phyloP scores from a whole-genome alignment of 2,888 invertebrate species.

The Schizotus pectinicornis region DNA sequence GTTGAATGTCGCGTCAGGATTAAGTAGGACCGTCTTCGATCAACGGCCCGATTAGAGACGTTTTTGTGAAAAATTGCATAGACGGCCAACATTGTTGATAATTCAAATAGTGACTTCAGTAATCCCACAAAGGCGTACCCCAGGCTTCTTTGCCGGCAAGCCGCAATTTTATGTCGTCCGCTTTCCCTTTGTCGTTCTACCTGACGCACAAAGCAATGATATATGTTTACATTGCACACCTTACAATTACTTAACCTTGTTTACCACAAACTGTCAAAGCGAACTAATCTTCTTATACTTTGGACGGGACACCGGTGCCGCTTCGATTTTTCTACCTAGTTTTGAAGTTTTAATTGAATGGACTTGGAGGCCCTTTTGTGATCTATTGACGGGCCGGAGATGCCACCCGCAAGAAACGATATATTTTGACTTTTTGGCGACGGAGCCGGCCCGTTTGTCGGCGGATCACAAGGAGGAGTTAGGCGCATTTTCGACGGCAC shows the following conservation, averaged over 20 bases:
- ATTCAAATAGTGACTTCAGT: not conserved
- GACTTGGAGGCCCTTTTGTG: slow-evolving; percentile 17
- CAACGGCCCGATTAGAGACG: not conserved
- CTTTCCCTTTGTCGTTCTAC: slow-evolving; percentile 33
- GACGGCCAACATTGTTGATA: not conserved
- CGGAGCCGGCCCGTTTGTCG: slow-evolving; percentile 46
- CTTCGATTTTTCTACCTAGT: slow-evolving; percentile 30
- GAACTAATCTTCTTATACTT: slow-evolving; percentile 55
- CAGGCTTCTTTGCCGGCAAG: slow-evolving; percentile 13
- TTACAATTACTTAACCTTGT: slow-evolving; percentile 57
- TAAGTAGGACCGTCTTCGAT: not conserved
- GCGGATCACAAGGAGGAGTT: slow-evolving; percentile 36
- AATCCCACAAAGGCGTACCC: slow-evolving; percentile 10
- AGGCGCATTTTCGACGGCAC: slow-evolving; percentile 28
- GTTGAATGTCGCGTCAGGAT: too few relatives aligned
- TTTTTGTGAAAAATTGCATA: slow-evolving; percentile 14
- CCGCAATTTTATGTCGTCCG: slow-evolving; percentile 27
- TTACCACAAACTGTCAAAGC: slow-evolving; percentile 59
- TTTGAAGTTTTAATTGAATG: slow-evolving; percentile 31
- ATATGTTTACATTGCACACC: slow-evolving; percentile 46
- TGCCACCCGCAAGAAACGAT: slow-evolving; percentile 42
- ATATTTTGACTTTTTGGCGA: slow-evolving; percentile 44
- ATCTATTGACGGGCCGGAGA: slow-evolving; percentile 34
- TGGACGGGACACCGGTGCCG: slow-evolving; percentile 14
- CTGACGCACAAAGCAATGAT: slow-evolving; percentile 44